These are phyloP conservation scores for Orestias chungarensis DNA, from an alignment of 2,797 vertebrate genomes.

Conservation along the genomic window DNA sequence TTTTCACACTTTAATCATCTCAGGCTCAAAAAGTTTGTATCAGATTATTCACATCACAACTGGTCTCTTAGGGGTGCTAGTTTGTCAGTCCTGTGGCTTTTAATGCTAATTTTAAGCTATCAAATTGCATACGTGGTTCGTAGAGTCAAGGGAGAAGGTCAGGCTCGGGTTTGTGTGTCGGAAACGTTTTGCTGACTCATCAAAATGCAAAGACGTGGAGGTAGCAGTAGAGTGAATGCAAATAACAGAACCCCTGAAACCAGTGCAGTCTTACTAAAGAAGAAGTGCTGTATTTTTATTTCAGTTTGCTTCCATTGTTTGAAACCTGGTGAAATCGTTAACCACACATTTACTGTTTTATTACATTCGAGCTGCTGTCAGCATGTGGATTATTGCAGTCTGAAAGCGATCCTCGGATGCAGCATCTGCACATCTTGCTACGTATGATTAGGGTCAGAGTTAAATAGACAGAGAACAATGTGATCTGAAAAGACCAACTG, in stretches of 20 bases:
- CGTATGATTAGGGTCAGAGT: background rate
- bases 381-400: background rate
- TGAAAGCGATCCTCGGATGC: too few relatives aligned
- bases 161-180: slow-evolving; percentile 47
- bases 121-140: slow-evolving; percentile 42
- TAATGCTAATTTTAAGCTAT: slow-evolving; percentile 51
- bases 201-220: slow-evolving; percentile 72
- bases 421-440: background rate
- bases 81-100: slow-evolving; percentile 40
- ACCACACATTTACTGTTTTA: background rate
- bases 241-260: slow-evolving; percentile 47
- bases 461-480: background rate
- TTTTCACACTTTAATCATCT: slow-evolving; percentile 14
- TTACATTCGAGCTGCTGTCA: background rate
- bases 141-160: slow-evolving; percentile 66
- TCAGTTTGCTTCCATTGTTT: background rate
- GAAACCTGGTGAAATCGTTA: background rate
- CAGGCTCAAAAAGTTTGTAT: slow-evolving; percentile 25
- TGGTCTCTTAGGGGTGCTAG: slow-evolving; percentile 26
- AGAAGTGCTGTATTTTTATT: too few relatives aligned
- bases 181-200: slow-evolving; percentile 69
- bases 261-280: slow-evolving; percentile 36
- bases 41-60: slow-evolving; percentile 6
- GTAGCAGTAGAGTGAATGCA: slow-evolving; percentile 58
- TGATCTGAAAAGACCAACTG: background rate